These are phyloP conservation scores for Oncopeltus fasciatus DNA, from an alignment of 1,140 invertebrate genomes.

Conservation along the genomic window DNA sequence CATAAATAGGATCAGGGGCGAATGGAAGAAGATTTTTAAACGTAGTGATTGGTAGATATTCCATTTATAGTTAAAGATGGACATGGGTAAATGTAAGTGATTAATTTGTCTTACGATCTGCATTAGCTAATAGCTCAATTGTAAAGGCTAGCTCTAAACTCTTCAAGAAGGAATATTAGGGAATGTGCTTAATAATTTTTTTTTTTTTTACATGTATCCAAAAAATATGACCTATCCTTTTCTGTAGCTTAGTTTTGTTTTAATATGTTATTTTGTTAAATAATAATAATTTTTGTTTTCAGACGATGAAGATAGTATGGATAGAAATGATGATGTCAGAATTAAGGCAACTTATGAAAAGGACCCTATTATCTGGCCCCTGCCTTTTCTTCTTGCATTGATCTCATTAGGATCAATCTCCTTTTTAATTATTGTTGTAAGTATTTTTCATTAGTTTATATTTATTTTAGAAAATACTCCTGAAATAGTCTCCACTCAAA, in stretches of 20 bases:
- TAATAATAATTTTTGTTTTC: not conserved
- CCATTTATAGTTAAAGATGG: no score
- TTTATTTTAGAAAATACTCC: not conserved
- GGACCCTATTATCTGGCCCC: constrained; percentile 2
- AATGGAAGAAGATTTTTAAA: no score
- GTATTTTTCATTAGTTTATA: not conserved
- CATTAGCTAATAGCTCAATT: not conserved
- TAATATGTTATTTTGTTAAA: no score
- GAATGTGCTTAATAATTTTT: not conserved
- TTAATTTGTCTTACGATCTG: not conserved
- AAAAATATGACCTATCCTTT: not conserved
- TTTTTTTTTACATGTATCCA: not conserved
- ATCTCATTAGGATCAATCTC: not conserved
- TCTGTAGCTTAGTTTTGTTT: no score
- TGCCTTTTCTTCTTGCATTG: not conserved
- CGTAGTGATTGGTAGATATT: no score
- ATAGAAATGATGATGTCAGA: not conserved
- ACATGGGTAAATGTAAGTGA: no score
- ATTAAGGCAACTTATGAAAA: not conserved
- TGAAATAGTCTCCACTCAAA: no score
- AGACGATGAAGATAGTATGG: not conserved
- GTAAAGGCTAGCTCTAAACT: not conserved
- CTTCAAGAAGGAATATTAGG: not conserved
- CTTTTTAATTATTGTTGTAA: not conserved
- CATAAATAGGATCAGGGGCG: no score